These are phyloP conservation scores for Drosophila setifemur DNA, from an alignment of 1,140 invertebrate species.

Conservation along the genomic window DNA sequence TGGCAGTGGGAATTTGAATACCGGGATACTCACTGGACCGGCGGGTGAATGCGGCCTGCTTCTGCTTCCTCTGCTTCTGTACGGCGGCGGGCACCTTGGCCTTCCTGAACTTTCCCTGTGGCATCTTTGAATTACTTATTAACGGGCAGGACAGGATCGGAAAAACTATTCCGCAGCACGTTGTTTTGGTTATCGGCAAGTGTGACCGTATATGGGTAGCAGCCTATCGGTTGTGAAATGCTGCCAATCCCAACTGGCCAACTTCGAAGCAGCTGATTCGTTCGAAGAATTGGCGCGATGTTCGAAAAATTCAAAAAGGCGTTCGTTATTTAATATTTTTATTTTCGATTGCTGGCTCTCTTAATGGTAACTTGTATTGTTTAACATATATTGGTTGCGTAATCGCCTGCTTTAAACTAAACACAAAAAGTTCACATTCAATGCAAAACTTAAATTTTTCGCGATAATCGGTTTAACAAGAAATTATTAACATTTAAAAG, in stretches of 20 bases:
- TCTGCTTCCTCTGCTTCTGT: constrained; percentile 83
- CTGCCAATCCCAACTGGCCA: no score
- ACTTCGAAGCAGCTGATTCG: no score
- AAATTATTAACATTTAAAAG: constrained; percentile 76
- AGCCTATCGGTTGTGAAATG: background rate
- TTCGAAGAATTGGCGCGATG: background rate
- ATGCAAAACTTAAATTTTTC: constrained; percentile 62
- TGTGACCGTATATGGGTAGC: background rate
- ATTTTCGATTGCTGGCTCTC: constrained; percentile 54
- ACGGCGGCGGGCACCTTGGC: constrained; percentile 83
- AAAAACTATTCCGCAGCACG: constrained; percentile 33
- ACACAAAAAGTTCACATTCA: constrained; percentile 56
- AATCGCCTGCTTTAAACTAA: constrained; percentile 46
- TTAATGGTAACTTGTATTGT: constrained; percentile 48
- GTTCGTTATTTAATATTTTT: constrained; percentile 14
- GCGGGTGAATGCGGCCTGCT: constrained; percentile 83
- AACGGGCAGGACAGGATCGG: no score
- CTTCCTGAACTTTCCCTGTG: constrained; percentile 86
- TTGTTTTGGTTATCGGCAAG: constrained; percentile 44
- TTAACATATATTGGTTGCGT: constrained; percentile 50
- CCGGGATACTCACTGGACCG: constrained; percentile 82
- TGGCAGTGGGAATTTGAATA: background rate
- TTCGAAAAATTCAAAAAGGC: background rate
- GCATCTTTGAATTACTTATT: constrained; percentile 82
- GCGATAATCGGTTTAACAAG: constrained; percentile 53